Evolutionary conservation across 1,140 invertebrate genomes (phyloP).

Genomic region (Pseudomyrmex concolor): DNA sequence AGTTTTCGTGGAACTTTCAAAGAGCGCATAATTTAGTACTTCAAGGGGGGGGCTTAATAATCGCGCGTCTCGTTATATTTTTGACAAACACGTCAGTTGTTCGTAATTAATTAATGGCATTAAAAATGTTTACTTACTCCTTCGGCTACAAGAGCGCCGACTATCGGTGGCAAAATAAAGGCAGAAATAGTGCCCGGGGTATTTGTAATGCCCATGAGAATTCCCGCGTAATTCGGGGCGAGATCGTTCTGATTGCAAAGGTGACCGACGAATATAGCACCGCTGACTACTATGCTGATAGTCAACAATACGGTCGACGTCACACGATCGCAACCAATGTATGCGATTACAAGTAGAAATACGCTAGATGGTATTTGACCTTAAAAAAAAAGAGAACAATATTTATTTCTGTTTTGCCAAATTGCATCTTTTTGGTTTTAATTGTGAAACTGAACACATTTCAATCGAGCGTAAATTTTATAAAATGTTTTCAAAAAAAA

Average conservation of each 20-base stretch:
- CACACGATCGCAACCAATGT: slow-evolving; percentile 88
- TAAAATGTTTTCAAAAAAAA: no score
- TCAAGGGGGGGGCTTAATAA: slow-evolving; percentile 10
- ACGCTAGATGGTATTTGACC: slow-evolving; percentile 88
- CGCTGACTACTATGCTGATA: slow-evolving; percentile 89
- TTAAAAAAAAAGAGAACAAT: slow-evolving; percentile 67
- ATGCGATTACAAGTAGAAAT: slow-evolving; percentile 89
- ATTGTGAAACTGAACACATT: not conserved
- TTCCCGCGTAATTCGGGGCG: slow-evolving; percentile 94
- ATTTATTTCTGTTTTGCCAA: not conserved
- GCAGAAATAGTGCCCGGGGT: slow-evolving; percentile 94
- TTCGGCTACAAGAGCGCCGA: slow-evolving; percentile 89
- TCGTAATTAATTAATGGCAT: not conserved
- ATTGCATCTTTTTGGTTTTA: not conserved
- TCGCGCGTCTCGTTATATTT: slow-evolving; percentile 10
- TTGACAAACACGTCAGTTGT: slow-evolving; percentile 1
- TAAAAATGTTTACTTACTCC: slow-evolving; percentile 86
- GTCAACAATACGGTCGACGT: slow-evolving; percentile 90
- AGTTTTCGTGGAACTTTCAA: slow-evolving; percentile 38
- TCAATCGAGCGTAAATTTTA: no score
- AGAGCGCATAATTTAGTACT: slow-evolving; percentile 35
- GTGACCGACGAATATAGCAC: slow-evolving; percentile 94
- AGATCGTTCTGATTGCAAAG: slow-evolving; percentile 96
- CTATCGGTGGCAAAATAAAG: slow-evolving; percentile 92
- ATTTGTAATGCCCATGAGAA: slow-evolving; percentile 94